phyloP scores from a whole-genome alignment of 1,140 invertebrate species.

The Agrilus planipennis region DNA sequence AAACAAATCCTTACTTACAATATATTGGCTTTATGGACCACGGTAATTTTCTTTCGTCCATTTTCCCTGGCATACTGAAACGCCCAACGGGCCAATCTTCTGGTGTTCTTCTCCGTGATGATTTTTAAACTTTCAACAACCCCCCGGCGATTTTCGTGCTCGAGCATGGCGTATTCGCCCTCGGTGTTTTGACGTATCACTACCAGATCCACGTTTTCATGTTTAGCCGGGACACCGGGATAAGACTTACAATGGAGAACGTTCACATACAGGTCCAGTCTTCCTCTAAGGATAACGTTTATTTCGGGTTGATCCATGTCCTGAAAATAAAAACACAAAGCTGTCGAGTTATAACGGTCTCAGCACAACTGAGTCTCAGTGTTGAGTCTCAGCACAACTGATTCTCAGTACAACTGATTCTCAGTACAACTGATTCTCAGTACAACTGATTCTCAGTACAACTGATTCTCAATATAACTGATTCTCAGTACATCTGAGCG shows the following conservation, averaged over 20 bases:
- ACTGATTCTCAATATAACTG: no score
- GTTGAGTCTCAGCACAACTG: background rate
- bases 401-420: no score
- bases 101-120: constrained; percentile 61
- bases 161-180: constrained; percentile 50
- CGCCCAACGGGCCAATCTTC: constrained; percentile 64
- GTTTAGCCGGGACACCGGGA: constrained; percentile 43
- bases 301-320: constrained; percentile 7
- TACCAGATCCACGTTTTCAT: constrained; percentile 50
- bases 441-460: no score
- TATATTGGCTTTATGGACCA: constrained; percentile 81
- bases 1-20: constrained; percentile 53
- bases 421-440: no score
- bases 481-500: no score
- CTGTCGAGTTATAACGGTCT: no score
- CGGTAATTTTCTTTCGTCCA: constrained; percentile 64
- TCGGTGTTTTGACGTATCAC: constrained; percentile 54
- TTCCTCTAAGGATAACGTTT: constrained; percentile 27
- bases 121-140: constrained; percentile 78
- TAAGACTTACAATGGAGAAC: constrained; percentile 49
- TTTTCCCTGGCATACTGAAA: constrained; percentile 68
- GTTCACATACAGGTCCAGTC: constrained; percentile 53
- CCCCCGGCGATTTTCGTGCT: constrained; percentile 53
- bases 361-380: no score
- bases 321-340: no score